A percentile compares a stretch with the other conserved stretches of the same genome.
phyloP scores from a whole-genome alignment of 2,797 vertebrate species.

The Mormyrops boulengeri region DNA sequence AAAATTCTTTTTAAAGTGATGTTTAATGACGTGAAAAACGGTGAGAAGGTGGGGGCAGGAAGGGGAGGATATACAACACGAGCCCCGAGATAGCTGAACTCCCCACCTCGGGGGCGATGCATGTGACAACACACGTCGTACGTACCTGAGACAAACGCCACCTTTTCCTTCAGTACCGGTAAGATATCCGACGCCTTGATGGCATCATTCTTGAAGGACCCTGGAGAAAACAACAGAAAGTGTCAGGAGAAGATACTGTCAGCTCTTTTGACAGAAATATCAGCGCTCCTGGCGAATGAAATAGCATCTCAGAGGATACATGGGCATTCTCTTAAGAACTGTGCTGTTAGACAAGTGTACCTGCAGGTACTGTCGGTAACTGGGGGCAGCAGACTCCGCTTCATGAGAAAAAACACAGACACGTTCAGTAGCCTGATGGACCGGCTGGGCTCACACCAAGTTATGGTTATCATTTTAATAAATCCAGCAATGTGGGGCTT shows the following conservation, averaged over 20 bases:
- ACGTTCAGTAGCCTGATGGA: neutral
- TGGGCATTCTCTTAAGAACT: neutral
- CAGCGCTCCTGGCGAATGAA: neutral
- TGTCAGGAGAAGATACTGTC: neutral
- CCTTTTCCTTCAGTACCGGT: conserved; percentile 91
- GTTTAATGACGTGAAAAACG: neutral
- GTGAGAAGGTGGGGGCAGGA: neutral
- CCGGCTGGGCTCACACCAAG: neutral
- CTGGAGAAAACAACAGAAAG: conserved; percentile 54
- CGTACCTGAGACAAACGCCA: conserved; percentile 95
- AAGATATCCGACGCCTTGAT: conserved; percentile 94
- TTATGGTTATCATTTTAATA: neutral
- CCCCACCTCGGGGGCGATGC: neutral
- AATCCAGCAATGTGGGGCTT: neutral
- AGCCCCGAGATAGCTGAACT: neutral
- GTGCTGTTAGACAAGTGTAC: neutral
- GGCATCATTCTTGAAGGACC: conserved; percentile 84
- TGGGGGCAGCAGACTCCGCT: neutral
- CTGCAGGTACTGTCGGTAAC: neutral
- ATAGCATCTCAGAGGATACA: conserved; percentile 22
- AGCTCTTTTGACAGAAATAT: neutral
- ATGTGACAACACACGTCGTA: neutral
- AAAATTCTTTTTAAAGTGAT: neutral
- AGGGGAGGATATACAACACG: neutral
- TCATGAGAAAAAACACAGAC: neutral